Base-by-base conservation (phyloP, 1,140 invertebrate species). In the Drosophila lacertosa region DNA sequence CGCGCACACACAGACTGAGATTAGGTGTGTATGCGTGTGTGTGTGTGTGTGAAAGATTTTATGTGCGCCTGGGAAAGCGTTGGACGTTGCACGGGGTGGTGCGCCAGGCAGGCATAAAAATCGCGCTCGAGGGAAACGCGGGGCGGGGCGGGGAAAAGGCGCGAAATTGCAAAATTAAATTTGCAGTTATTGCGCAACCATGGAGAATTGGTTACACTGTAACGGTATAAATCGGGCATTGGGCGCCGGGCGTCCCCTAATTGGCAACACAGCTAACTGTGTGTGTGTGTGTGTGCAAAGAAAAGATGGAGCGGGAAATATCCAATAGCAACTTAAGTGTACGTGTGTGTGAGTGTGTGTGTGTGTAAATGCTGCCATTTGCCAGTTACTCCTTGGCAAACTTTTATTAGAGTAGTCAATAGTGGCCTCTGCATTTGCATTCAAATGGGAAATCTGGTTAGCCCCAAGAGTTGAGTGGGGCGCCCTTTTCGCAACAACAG, bases 161-260 rank as follows among this genome's bases (percentile, higher is more conserved):
- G 81, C 81, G 81, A 84, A 84, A 84, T 84, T 84, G 81, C 81
- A 64, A 84, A 84, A 84, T 84, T 86, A 84, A 84, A 84, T 84
- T 84, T 86, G 81, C 81, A 84, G 81, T 84, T 84, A 84, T 84
- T 86, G 81, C 81, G 68, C 81, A 84, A 84, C 81, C 82, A 86
- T 84, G 74, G 81, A 80, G 83, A 84, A 84, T 84, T 84, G 81
- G 77, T 84, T 81, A 84, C 77, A 59, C 50, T 81, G 81, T 77
- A 70, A 77, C 77, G 69, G 63, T 77, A 73, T 66, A 66, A 66
- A 71, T 66, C 63, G 69, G 39, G 47, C 48, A 72, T 67, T 67
- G 68, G 51, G 42, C 50, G 42, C 50, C 51, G 51, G 32, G 57
- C 39, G 29, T 62, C 40, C 33, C 45, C 42, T 67, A 60, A 72